Percentiles rank a stretch among this genome's conserved stretches.
These are phyloP conservation scores for Fistularia commersonii DNA, from an alignment of 2,797 vertebrate genomes.

Conservation along the genomic window DNA sequence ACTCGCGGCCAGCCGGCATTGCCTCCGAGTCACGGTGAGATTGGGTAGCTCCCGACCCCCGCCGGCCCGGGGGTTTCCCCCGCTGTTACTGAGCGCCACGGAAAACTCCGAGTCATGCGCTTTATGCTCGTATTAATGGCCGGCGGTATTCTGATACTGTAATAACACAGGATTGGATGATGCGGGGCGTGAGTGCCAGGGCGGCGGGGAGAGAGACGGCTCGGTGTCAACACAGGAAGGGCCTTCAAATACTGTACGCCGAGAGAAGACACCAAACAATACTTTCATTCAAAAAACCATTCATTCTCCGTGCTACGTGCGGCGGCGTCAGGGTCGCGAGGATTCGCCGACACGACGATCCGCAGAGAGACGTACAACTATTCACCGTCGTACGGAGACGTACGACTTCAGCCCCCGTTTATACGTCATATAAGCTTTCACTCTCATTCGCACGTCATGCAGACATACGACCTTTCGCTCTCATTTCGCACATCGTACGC, in stretches of 20 bases:
- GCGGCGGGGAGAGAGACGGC: background rate
- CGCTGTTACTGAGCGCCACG: conserved; percentile 37
- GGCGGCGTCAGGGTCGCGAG: too few species aligned
- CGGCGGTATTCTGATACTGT: conserved; percentile 52
- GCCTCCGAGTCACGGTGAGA: conserved; percentile 32
- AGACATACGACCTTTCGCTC: too few species aligned
- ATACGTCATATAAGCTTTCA: too few species aligned
- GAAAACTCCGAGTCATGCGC: conserved; percentile 45
- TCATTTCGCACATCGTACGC: too few species aligned
- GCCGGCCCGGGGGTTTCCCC: conserved; percentile 32
- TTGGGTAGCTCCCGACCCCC: conserved; percentile 17
- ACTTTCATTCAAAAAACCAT: too few species aligned
- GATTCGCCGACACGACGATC: too few species aligned
- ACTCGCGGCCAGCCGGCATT: conserved; percentile 39
- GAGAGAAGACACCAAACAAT: too few species aligned
- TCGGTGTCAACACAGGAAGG: conserved; percentile 5
- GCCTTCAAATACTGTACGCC: conserved; percentile 1
- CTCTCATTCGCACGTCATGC: too few species aligned
- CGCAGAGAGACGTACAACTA: too few species aligned
- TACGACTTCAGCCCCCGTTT: too few species aligned
- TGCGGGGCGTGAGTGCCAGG: conserved; percentile 20
- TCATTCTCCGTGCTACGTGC: too few species aligned
- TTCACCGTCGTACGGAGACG: too few species aligned
- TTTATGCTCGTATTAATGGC: conserved; percentile 42
- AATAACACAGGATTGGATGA: conserved; percentile 44